phyloP scores from a whole-genome alignment of 2,113 vertebrate genomes.

The Colaptes auratus region DNA sequence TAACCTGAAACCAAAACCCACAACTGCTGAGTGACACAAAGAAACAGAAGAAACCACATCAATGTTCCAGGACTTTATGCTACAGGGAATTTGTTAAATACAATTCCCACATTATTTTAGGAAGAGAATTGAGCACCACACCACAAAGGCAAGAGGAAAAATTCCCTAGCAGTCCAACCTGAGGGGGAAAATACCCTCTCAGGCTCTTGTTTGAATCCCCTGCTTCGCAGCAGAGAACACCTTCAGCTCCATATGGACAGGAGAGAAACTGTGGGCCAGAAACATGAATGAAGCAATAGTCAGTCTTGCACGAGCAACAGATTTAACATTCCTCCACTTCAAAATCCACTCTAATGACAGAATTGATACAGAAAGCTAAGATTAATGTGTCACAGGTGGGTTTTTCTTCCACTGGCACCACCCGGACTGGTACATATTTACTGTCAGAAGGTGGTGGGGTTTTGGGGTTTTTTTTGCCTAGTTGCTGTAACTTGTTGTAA shows the following conservation, averaged over 20 bases:
- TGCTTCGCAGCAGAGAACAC: neutral
- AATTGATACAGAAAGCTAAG: neutral
- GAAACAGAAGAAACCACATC: neutral
- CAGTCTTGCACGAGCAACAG: neutral
- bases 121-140: neutral
- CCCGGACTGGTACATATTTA: neutral
- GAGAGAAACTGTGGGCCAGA: neutral
- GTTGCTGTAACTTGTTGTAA: neutral
- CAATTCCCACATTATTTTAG: neutral
- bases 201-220: neutral
- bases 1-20: neutral
- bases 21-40: neutral
- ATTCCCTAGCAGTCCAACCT: neutral
- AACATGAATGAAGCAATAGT: neutral
- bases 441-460: neutral
- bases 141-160: neutral
- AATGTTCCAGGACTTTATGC: neutral
- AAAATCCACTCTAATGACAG: neutral
- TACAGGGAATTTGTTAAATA: neutral
- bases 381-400: neutral
- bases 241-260: neutral
- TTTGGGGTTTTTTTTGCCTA: neutral
- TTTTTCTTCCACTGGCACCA: neutral
- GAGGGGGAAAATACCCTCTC: neutral
- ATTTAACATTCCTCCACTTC: neutral